Conservation (phyloP, 2,113 vertebrate genomes). For the Zosterops japonicus region DNA sequence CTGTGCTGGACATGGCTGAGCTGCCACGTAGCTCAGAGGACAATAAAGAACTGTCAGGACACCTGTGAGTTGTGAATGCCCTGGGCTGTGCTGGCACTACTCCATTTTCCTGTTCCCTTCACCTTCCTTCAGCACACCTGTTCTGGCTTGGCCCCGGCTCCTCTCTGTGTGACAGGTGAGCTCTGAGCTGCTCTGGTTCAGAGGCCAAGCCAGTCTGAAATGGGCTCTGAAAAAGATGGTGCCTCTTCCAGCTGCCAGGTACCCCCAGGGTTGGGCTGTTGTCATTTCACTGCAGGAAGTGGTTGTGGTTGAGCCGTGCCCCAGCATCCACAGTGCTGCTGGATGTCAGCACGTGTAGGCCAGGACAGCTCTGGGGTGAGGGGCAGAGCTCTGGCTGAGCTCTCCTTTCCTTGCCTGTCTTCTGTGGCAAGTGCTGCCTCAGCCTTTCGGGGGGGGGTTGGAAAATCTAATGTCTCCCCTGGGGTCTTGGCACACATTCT, state of each 20-base stretch:
- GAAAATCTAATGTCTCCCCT: neutral
- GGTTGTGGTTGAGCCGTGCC: neutral
- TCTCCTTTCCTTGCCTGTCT: neutral
- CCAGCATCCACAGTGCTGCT: neutral
- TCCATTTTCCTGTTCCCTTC: neutral
- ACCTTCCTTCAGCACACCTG: neutral
- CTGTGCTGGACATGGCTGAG: neutral
- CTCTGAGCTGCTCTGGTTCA: neutral
- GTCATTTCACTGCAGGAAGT: neutral
- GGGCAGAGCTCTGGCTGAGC: neutral
- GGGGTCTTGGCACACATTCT: neutral
- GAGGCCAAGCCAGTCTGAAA: neutral
- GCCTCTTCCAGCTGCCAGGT: neutral
- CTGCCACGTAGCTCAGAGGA: constrained; percentile 8
- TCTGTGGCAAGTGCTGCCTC: neutral
- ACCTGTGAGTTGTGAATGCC: neutral
- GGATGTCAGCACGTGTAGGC: neutral
- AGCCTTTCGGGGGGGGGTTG: neutral
- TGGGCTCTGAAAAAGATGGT: fast-evolving
- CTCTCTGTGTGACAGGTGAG: neutral
- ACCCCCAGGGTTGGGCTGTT: neutral
- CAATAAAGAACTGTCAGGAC: constrained; percentile 49
- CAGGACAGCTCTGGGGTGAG: neutral
- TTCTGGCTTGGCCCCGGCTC: neutral
- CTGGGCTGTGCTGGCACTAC: neutral